Conservation (phyloP, 2,888 invertebrate species). For the Orthosia gracilis region DNA sequence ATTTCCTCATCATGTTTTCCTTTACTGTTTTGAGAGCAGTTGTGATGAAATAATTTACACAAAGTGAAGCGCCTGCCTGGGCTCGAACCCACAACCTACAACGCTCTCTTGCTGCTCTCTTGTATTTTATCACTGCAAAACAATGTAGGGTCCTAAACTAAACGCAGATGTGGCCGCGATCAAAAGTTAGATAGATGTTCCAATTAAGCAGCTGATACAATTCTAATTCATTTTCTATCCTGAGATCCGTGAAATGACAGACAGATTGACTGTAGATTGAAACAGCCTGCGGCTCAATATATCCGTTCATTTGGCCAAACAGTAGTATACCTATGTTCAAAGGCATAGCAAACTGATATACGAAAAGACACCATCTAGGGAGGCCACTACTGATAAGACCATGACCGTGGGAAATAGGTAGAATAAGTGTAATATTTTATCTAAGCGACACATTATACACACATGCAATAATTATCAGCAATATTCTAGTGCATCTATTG, state of each 20-base stretch:
- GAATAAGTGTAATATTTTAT: slow-evolving; percentile 25
- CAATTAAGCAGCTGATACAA: too few species aligned
- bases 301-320: neutral
- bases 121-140: neutral
- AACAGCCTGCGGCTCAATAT: slow-evolving; percentile 18
- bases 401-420: slow-evolving; percentile 10
- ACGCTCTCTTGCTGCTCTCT: too few species aligned
- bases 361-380: too few species aligned
- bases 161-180: neutral
- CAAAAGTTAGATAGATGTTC: neutral
- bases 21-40: too few species aligned
- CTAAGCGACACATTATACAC: slow-evolving; percentile 11
- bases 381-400: neutral
- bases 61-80: too few species aligned
- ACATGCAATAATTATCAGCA: slow-evolving; percentile 44
- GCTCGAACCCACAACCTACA: too few species aligned
- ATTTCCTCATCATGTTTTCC: too few species aligned
- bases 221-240: neutral
- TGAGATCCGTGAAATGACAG: slow-evolving; percentile 6
- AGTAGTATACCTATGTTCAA: neutral
- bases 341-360: neutral
- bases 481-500: slow-evolving; percentile 59
- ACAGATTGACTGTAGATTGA: slow-evolving; percentile 19
- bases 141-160: too few species aligned
- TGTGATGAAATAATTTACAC: too few species aligned